phyloP scores from a whole-genome alignment of 2,113 vertebrate species.

The Melierax canorus region DNA sequence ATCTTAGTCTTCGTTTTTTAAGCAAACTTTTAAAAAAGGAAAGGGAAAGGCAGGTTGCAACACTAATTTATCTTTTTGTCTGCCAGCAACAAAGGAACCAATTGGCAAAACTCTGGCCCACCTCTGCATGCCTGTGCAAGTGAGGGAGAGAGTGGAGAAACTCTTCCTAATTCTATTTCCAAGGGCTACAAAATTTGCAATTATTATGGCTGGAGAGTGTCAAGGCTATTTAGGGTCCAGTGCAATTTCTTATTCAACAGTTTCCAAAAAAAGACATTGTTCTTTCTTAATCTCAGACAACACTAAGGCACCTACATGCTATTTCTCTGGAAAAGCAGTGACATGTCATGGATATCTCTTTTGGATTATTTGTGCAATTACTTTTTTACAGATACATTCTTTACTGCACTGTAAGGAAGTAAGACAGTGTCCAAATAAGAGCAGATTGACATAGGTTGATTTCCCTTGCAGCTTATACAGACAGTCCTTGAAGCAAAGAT shows the following conservation, averaged over 20 bases:
- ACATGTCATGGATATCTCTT: neutral
- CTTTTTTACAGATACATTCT: neutral
- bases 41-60: neutral
- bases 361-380: neutral
- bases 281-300: neutral
- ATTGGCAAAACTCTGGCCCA: neutral
- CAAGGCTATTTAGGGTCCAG: neutral
- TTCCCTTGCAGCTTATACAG: neutral
- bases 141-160: neutral
- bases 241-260: neutral
- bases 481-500: neutral
- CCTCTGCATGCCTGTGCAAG: neutral
- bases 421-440: neutral
- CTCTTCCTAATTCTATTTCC: neutral
- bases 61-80: neutral
- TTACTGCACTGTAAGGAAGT: neutral
- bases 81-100: neutral
- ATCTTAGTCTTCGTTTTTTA: neutral
- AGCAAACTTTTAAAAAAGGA: neutral
- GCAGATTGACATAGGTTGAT: rapidly evolving
- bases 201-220: neutral
- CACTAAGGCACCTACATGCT: neutral
- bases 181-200: neutral
- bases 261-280: neutral
- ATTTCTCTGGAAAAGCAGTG: neutral